Percentiles rank a stretch among this genome's conserved stretches.
Conservation (phyloP, 1,140 invertebrate genomes). For the Neotoxoptera formosana region DNA sequence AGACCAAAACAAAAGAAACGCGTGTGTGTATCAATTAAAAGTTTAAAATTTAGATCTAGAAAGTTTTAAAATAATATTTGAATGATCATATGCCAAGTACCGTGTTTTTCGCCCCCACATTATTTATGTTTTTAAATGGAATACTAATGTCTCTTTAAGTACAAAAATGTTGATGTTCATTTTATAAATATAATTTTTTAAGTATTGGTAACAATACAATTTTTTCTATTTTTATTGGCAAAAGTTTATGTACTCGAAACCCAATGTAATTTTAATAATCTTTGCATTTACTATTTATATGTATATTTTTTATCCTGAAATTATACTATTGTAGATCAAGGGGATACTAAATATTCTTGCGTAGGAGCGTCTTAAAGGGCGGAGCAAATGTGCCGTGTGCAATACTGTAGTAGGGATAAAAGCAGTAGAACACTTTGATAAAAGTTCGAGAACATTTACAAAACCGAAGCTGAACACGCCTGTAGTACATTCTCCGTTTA, state of each 20-base stretch:
- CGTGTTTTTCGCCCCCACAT: not conserved
- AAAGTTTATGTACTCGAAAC: not conserved
- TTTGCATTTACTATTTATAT: slow-evolving; percentile 39
- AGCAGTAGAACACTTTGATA: slow-evolving; percentile 39
- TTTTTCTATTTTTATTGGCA: slow-evolving; percentile 41
- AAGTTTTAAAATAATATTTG: slow-evolving; percentile 46
- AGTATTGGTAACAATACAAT: slow-evolving; percentile 2
- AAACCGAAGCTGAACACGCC: slow-evolving; percentile 54
- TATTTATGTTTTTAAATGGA: slow-evolving; percentile 30
- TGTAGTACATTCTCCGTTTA: not conserved
- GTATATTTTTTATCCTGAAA: slow-evolving; percentile 36
- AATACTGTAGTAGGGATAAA: slow-evolving; percentile 55
- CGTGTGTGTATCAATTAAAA: slow-evolving; percentile 23
- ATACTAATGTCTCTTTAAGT: not conserved
- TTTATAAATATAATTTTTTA: slow-evolving; percentile 21
- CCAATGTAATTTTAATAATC: slow-evolving; percentile 7
- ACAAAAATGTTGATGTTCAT: not conserved
- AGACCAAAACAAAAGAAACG: slow-evolving; percentile 39
- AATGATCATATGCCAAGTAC: slow-evolving; percentile 16
- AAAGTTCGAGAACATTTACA: slow-evolving; percentile 55
- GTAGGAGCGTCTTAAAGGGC: slow-evolving; percentile 50
- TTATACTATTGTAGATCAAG: slow-evolving; percentile 13
- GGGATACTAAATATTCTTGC: slow-evolving; percentile 38
- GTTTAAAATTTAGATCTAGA: slow-evolving; percentile 9
- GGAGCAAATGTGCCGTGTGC: slow-evolving; percentile 58